Conservation (phyloP, 30 jellyfish, hydroid and myxozoan species). For the Aurelia sp. region DNA sequence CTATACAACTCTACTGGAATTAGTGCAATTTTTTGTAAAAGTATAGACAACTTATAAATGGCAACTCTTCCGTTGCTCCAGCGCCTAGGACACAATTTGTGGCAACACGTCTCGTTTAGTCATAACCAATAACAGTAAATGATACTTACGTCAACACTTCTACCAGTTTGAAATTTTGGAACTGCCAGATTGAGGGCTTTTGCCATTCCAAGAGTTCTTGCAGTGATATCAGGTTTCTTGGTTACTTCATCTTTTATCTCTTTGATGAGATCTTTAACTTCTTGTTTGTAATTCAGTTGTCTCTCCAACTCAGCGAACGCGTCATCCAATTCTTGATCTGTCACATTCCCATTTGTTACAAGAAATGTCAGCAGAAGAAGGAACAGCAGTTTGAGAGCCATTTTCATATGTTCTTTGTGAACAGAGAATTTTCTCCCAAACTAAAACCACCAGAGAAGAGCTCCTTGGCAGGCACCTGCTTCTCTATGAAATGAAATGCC, state of each 20-base stretch:
- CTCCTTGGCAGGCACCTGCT: too few species aligned
- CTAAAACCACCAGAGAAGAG: too few species aligned
- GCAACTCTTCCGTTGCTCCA: too few species aligned
- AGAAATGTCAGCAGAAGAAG: not conserved
- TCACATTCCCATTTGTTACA: not conserved
- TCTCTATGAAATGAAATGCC: too few species aligned
- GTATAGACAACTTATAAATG: too few species aligned
- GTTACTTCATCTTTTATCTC: slow-evolving; percentile 6
- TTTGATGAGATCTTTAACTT: not conserved
- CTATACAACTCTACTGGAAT: too few species aligned
- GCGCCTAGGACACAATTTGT: too few species aligned
- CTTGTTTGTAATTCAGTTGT: slow-evolving; percentile 3
- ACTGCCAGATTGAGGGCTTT: slow-evolving; percentile 24
- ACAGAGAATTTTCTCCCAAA: too few species aligned
- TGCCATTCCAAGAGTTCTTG: slow-evolving; percentile 24
- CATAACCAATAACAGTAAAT: too few species aligned
- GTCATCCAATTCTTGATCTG: not conserved
- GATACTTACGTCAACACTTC: slow-evolving; percentile 9
- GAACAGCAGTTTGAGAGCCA: not conserved
- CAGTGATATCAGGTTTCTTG: not conserved
- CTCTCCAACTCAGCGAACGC: not conserved
- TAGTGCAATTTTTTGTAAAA: too few species aligned
- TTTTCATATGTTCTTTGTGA: too few species aligned
- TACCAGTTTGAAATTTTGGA: not conserved
- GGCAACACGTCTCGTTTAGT: too few species aligned